Evolutionary conservation across 1,140 invertebrate genomes (phyloP), one percentile per base, ranked within the genome.

Genomic region (Drosophila sp.): DNA sequence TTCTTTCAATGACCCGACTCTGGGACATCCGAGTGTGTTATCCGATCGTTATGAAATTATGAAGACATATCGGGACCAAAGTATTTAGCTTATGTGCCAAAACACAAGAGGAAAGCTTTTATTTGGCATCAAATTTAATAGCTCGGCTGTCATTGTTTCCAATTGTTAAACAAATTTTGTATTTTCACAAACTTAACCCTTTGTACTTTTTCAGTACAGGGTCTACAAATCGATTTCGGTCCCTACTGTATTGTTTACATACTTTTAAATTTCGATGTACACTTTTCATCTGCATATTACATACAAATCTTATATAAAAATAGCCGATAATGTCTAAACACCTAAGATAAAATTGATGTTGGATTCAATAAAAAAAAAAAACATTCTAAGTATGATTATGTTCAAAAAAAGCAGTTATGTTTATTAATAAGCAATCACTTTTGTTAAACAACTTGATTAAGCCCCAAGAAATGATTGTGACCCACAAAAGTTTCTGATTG

Each of bases 351-450:
- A 40, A 29, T 57, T 57, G 71, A 74, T 62, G 56, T 74, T 77
- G 59, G 67, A 40, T 73, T 77, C 58, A 79, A 74, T 64, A 70
- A 59, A 64, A 57, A 14, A 34, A 14, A 40, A n/a, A 7, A 57
- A 41, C 25, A 36, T 43, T 14, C 40, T 0, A 16, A 16, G 1
- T 16, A 16, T 13, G 36, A 13, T 38, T 38, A 11, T 38, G 36
- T 38, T n/a, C 36, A 13, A 4, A 5, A 13, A 4, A 13, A 5
- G 36, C 3, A 4, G 0, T 13, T 13, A 38, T 38, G n/a, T 13
- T 13, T 38, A 38, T 13, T 38, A 13, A 29, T 29, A 6, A 29
- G 7, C 6, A n/a, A n/a, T n/a, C n/a, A n/a, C n/a, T n/a, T n/a
- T n/a, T n/a, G n/a, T n/a, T n/a, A n/a, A n/a, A n/a, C n/a, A n/a